Percentiles rank a stretch among this genome's conserved stretches.
Evolutionary conservation across 2,113 vertebrate species (phyloP).

Genomic region (Colossoma macropomum): DNA sequence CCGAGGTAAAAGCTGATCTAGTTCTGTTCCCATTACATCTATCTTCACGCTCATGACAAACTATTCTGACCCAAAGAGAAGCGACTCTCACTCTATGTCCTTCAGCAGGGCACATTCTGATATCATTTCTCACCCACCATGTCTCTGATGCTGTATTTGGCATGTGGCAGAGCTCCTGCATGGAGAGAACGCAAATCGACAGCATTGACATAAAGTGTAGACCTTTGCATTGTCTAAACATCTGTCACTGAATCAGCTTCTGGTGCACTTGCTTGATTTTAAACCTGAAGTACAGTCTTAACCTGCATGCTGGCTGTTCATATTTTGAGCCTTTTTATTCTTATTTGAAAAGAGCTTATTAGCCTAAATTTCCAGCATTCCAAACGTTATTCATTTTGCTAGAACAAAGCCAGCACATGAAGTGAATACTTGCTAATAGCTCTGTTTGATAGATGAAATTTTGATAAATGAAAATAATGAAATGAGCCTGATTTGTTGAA

Average conservation of each 20-base stretch:
- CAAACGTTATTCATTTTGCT: background rate
- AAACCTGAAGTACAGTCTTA: background rate
- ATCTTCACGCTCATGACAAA: constrained; percentile 89
- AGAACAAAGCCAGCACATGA: background rate
- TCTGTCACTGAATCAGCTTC: constrained; percentile 41
- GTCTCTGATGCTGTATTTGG: constrained; percentile 42
- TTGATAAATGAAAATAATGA: background rate
- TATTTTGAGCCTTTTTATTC: constrained; percentile 2
- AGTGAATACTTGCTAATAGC: background rate
- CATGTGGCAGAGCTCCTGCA: constrained; percentile 46
- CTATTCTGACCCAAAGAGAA: constrained; percentile 83
- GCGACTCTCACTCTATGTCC: constrained; percentile 24
- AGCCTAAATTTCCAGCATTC: background rate
- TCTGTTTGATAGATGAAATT: background rate
- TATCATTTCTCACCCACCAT: constrained; percentile 39
- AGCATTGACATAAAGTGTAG: constrained; percentile 46
- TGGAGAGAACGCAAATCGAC: constrained; percentile 46
- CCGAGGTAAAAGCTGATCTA: constrained; percentile 98
- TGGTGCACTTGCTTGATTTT: constrained; percentile 38
- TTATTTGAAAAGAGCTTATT: constrained; percentile 16
- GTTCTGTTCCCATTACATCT: constrained; percentile 81
- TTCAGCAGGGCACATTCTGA: constrained; percentile 33
- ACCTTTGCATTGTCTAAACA: constrained; percentile 38
- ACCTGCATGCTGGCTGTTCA: background rate
- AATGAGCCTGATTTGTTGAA: background rate